Conservation (phyloP, 2,113 vertebrate species). For the Cisticola juncidis region DNA sequence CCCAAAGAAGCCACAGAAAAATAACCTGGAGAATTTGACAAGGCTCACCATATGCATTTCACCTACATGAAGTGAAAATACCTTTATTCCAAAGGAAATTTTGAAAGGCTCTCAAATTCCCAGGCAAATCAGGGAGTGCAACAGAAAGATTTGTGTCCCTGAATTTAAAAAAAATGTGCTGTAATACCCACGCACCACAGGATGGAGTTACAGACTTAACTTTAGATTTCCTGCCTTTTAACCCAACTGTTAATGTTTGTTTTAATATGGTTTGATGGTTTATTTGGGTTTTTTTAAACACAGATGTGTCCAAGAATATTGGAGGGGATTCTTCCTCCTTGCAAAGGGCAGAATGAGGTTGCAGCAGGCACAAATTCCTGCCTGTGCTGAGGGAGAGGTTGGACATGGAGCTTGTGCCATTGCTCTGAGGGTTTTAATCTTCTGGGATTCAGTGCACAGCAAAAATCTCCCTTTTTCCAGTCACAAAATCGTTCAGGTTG, state of each 20-base stretch:
- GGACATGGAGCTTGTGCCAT: neutral
- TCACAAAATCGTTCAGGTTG: neutral
- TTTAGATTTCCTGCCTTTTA: conserved; percentile 14
- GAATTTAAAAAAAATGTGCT: neutral
- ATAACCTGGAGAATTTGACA: neutral
- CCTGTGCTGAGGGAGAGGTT: neutral
- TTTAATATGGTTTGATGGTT: neutral
- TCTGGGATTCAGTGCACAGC: neutral
- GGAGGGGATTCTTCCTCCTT: neutral
- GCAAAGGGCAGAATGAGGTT: neutral
- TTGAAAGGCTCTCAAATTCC: neutral
- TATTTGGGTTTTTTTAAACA: neutral
- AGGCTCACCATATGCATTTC: neutral
- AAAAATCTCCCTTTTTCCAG: rapidly evolving
- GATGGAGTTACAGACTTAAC: conserved; percentile 71
- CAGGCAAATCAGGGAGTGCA: neutral
- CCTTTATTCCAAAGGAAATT: neutral
- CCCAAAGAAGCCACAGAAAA: neutral
- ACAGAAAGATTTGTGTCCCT: neutral
- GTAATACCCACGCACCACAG: conserved; percentile 58
- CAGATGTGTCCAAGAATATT: neutral
- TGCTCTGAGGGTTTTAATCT: neutral
- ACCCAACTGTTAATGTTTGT: neutral
- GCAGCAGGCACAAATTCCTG: neutral
- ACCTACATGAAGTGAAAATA: rapidly evolving